These are phyloP conservation scores for Andricus grossulariae DNA, from an alignment of 1,140 invertebrate genomes.

Conservation along the genomic window DNA sequence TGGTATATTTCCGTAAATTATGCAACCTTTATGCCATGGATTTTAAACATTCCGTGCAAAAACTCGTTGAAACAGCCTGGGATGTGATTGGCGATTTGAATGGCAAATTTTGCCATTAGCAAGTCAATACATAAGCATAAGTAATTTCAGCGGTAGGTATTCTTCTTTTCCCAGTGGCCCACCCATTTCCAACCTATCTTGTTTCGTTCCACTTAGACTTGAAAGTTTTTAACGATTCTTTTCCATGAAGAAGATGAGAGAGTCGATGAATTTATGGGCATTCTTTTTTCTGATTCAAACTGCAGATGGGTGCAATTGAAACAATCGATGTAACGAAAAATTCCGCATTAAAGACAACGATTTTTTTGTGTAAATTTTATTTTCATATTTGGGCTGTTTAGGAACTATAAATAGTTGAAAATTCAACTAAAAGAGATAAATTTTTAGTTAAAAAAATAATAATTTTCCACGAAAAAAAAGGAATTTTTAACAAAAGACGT, in stretches of 20 bases:
- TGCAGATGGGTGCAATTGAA: slow-evolving; percentile 32
- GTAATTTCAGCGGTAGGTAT: neutral
- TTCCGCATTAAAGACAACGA: neutral
- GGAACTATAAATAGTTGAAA: no score
- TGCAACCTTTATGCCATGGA: neutral
- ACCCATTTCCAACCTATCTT: neutral
- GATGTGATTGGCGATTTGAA: slow-evolving; percentile 49
- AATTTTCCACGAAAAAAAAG: no score
- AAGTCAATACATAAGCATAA: slow-evolving; percentile 47
- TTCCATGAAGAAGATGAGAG: neutral
- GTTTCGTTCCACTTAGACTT: slow-evolving; percentile 6
- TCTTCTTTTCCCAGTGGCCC: neutral
- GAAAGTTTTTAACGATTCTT: slow-evolving; percentile 4
- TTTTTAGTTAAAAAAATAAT: no score
- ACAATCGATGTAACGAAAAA: slow-evolving; percentile 35
- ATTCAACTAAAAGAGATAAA: no score
- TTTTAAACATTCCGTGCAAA: slow-evolving; percentile 33
- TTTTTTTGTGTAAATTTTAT: neutral
- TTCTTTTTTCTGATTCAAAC: neutral
- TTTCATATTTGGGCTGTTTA: neutral
- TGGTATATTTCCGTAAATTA: neutral
- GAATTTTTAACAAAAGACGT: no score
- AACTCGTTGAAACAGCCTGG: slow-evolving; percentile 12
- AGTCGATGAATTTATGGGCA: neutral
- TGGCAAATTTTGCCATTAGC: slow-evolving; percentile 54